A percentile compares a stretch with the other conserved stretches of the same genome.
These are phyloP conservation scores for Leucozona laternaria DNA, from an alignment of 2,888 invertebrate species.

Conservation along the genomic window DNA sequence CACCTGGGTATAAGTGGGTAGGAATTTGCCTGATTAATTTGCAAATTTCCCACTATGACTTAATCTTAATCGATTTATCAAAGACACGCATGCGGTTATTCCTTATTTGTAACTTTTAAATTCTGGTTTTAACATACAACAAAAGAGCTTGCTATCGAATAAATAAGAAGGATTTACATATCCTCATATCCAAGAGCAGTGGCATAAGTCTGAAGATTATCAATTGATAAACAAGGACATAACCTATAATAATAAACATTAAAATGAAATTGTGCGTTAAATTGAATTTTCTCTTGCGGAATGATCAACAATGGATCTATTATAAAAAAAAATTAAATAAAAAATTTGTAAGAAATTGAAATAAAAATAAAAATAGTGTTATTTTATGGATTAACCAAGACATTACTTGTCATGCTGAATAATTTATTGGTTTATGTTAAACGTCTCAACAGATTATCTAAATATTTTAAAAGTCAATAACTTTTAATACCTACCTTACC, in stretches of 20 bases:
- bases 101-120: background rate
- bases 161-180: too few relatives aligned
- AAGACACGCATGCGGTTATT: background rate
- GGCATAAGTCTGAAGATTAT: too few relatives aligned
- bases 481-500: constrained; percentile 18
- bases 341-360: background rate
- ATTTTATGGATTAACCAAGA: background rate
- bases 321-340: background rate
- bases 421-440: constrained; percentile 39
- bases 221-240: background rate
- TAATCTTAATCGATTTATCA: background rate
- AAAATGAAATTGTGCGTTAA: too few relatives aligned
- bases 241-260: too few relatives aligned
- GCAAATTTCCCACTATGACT: constrained; percentile 7
- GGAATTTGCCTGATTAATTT: too few relatives aligned
- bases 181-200: too few relatives aligned
- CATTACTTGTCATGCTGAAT: constrained; percentile 17
- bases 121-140: background rate
- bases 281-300: too few relatives aligned
- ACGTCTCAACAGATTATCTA: constrained; percentile 1
- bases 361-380: background rate
- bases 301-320: too few relatives aligned
- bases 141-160: too few relatives aligned
- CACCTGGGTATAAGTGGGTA: too few relatives aligned
- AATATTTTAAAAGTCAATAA: constrained; percentile 18